A percentile compares a stretch with the other conserved stretches of the same genome.
These are phyloP conservation scores for Aptenodytes patagonicus DNA, from an alignment of 2,113 vertebrate species.

Conservation along the genomic window DNA sequence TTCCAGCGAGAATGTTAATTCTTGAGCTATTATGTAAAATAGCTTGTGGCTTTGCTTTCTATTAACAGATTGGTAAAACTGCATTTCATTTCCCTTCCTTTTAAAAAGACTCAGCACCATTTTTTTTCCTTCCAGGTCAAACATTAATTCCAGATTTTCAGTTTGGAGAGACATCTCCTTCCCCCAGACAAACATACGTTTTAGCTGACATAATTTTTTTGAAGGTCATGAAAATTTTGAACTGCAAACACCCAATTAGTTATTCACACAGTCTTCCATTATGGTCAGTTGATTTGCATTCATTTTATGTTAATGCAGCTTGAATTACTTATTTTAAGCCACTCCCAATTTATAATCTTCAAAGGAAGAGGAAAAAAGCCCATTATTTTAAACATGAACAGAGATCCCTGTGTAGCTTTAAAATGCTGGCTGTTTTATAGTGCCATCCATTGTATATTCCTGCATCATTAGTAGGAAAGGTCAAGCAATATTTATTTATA, in stretches of 20 bases:
- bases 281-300: background rate
- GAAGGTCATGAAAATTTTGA: background rate
- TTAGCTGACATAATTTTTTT: background rate
- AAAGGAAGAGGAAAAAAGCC: background rate
- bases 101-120: background rate
- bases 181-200: background rate
- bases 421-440: background rate
- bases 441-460: background rate
- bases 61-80: background rate
- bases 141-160: background rate
- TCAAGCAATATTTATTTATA: constrained; percentile 43
- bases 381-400: background rate
- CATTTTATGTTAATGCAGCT: background rate
- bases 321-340: background rate
- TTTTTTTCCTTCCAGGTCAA: background rate
- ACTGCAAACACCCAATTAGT: background rate
- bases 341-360: background rate
- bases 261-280: background rate
- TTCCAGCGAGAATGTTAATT: background rate
- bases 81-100: background rate
- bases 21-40: background rate
- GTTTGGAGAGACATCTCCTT: background rate
- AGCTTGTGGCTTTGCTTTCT: background rate
- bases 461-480: constrained; percentile 11
- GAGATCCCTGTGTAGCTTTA: background rate